Evolutionary conservation across 2,113 vertebrate genomes (phyloP).

Genomic region (Neogobius melanostomus): DNA sequence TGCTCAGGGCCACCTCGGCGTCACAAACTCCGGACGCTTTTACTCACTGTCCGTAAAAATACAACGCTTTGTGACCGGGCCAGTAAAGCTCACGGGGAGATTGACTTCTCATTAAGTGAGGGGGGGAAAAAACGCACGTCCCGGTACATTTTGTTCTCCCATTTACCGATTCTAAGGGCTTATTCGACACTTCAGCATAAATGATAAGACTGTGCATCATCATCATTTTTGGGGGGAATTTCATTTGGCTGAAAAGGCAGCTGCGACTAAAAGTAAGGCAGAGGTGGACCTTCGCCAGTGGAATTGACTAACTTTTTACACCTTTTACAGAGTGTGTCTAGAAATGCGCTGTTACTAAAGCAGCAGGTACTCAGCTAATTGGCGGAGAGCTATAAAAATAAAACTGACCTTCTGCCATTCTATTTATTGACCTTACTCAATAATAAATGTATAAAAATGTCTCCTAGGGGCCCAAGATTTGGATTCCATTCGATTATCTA

Average conservation of each 20-base stretch:
- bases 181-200: too few relatives aligned
- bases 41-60: conserved; percentile 31
- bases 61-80: conserved; percentile 19
- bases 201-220: too few relatives aligned
- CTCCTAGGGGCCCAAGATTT: conserved; percentile 92
- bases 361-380: conserved; percentile 3
- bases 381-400: conserved; percentile 1
- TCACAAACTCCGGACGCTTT: conserved; percentile 34
- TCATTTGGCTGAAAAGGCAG: too few relatives aligned
- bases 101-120: conserved; percentile 15
- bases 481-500: conserved; percentile 96
- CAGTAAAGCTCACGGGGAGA: conserved; percentile 36
- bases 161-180: too few relatives aligned
- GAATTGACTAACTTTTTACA: background rate
- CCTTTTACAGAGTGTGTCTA: background rate
- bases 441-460: conserved; percentile 32
- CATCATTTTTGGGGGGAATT: too few relatives aligned
- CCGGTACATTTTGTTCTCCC: background rate
- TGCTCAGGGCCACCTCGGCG: conserved; percentile 51
- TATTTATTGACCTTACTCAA: conserved; percentile 8
- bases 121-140: background rate
- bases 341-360: background rate
- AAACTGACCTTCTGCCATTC: conserved; percentile 1
- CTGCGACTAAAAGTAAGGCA: too few relatives aligned
- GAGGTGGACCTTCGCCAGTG: background rate